Evolutionary conservation across 2,888 invertebrate genomes (phyloP), one percentile per base, ranked within the genome.

Genomic region (Argyresthia albistria): DNA sequence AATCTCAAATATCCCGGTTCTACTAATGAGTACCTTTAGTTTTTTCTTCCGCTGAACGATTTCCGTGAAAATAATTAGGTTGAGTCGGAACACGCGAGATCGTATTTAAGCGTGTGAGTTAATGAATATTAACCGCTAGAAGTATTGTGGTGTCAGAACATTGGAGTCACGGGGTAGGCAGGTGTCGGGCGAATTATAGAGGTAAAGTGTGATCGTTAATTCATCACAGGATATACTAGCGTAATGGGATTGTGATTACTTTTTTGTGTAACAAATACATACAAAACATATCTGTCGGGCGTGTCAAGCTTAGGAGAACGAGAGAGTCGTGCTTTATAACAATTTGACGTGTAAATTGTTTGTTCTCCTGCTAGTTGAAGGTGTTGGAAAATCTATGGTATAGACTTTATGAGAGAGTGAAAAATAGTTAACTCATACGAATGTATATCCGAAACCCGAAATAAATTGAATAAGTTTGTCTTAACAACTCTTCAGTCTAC

Each of bases 81-180:
- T 53, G 59, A 59, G 58, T 59, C 61, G 55, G 52, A 53, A 58
- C 70, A 70, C 70, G 73, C 72, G 59, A 69, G 64, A 59, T 59
- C 51, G 65, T 62, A 66, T 59, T 71, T 69, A 67, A 48, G 50
- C 61, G 59, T 57, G 62, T 62, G 60, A 59, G 57, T 57, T 55
- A 55, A 48, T 48, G 48, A 48, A 48, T 48, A 48, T 35, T 35
- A 47, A 47, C 47, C n/a, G 47, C 35, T 47, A 9, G 12, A 12
- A 47, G 48, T 37, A 48, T 48, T 48, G 48, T 48, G 48, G 37
- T 48, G 48, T 48, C 48, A 37, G 48, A 39, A 9, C 9, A n/a
- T 9, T 39, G 39, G 10, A 12, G 12, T n/a, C 12, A 12, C 43
- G 43, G 25, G 25, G 25, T 25, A 25, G n/a, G 12, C 35, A 36